phyloP scores from a whole-genome alignment of 2,797 vertebrate species.

The Lates japonicus region DNA sequence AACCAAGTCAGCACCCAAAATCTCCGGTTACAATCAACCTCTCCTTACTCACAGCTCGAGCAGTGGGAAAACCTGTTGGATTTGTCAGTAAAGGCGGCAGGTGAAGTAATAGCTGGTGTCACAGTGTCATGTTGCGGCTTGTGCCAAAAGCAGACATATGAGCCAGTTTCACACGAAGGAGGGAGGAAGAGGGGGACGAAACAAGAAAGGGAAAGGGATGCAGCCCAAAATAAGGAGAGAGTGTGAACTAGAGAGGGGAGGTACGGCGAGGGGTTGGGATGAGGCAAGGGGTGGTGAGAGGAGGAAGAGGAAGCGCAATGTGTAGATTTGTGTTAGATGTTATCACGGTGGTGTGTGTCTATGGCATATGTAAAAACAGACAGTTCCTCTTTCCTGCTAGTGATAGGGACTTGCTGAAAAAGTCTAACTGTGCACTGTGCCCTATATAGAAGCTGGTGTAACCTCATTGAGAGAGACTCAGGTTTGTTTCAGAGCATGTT shows the following conservation, averaged over 20 bases:
- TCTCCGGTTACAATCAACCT: constrained; percentile 46
- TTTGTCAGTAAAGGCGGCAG: constrained; percentile 78
- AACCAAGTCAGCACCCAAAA: constrained; percentile 8
- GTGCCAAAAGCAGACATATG: constrained; percentile 73
- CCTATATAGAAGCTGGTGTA: too few species aligned
- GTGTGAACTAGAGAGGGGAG: background rate
- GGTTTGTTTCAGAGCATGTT: background rate
- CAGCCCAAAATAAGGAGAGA: background rate
- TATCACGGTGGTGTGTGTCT: constrained; percentile 24
- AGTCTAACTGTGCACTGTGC: background rate
- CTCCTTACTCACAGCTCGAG: constrained; percentile 22
- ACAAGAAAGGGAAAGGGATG: constrained; percentile 41
- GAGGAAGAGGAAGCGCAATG: constrained; percentile 32
- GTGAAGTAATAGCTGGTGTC: constrained; percentile 83
- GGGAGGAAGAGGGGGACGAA: constrained; percentile 44
- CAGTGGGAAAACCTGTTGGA: constrained; percentile 82
- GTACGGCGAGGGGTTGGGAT: background rate
- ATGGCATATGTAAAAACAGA: constrained; percentile 34
- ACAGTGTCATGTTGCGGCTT: constrained; percentile 85
- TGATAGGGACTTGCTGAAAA: background rate
- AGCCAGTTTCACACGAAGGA: constrained; percentile 82
- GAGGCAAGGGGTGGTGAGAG: background rate
- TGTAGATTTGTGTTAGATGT: constrained; percentile 24
- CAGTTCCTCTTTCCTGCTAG: constrained; percentile 34
- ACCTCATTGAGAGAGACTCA: background rate